Conservation (phyloP, 2,797 vertebrate species). For the Notolabrus celidotus region DNA sequence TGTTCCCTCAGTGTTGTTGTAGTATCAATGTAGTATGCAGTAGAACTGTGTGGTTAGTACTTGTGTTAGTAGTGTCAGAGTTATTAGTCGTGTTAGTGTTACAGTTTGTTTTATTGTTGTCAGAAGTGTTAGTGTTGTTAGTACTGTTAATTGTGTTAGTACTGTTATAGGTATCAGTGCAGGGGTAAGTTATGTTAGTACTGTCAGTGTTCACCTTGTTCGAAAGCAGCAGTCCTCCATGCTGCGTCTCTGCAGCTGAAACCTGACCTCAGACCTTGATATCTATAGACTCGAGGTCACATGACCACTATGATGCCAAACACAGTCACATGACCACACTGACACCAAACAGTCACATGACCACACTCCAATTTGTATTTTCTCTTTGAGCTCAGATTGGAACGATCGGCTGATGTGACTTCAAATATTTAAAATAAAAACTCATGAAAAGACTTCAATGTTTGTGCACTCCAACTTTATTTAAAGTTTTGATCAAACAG, state of each 20-base stretch:
- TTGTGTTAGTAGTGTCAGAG: too few relatives aligned
- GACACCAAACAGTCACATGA: neutral
- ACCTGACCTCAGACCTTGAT: slow-evolving; percentile 60
- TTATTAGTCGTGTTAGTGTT: too few relatives aligned
- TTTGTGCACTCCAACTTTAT: slow-evolving; percentile 71
- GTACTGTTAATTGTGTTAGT: neutral
- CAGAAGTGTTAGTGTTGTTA: too few relatives aligned
- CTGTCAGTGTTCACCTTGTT: slow-evolving; percentile 48
- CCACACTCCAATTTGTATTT: too few relatives aligned
- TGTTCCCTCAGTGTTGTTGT: too few relatives aligned
- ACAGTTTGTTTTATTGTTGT: too few relatives aligned
- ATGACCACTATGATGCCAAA: slow-evolving; percentile 42
- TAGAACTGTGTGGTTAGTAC: too few relatives aligned
- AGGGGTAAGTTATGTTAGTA: neutral
- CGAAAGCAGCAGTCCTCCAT: slow-evolving; percentile 40
- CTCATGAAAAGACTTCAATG: neutral
- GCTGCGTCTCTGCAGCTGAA: slow-evolving; percentile 51
- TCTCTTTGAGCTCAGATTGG: too few relatives aligned
- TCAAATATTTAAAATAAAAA: neutral
- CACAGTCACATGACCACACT: slow-evolving; percentile 21
- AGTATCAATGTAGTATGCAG: too few relatives aligned
- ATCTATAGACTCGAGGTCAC: slow-evolving; percentile 75
- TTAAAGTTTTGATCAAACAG: slow-evolving; percentile 36
- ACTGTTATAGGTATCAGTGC: too few relatives aligned
- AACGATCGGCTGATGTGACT: neutral